phyloP scores from a whole-genome alignment of 2,888 invertebrate genomes.

The Sturmia bella region DNA sequence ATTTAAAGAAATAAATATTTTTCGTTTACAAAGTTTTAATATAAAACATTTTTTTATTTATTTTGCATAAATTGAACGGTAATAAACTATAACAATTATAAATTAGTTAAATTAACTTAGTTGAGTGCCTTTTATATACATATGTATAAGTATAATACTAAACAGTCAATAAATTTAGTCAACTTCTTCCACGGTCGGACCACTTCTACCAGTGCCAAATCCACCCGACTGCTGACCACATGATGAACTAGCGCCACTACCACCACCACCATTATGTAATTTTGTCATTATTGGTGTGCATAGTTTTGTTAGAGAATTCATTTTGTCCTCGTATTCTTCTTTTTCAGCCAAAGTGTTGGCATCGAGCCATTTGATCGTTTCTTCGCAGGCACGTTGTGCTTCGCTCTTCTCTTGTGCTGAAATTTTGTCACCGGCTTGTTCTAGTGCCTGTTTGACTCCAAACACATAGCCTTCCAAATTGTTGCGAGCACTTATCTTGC shows the following conservation, averaged over 20 bases:
- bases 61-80: background rate
- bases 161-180: constrained; percentile 70
- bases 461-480: constrained; percentile 87
- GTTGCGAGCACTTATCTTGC: constrained; percentile 88
- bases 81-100: background rate
- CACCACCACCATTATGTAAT: constrained; percentile 84
- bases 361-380: constrained; percentile 89
- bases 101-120: too few species aligned
- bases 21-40: too few species aligned
- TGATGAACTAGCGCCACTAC: constrained; percentile 76
- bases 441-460: constrained; percentile 87
- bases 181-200: constrained; percentile 76
- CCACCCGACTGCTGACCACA: constrained; percentile 84
- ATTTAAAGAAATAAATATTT: too few species aligned
- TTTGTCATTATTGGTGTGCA: constrained; percentile 77
- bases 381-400: too few species aligned
- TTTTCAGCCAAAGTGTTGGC: constrained; percentile 88
- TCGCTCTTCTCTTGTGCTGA: constrained; percentile 86
- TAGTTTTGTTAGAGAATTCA: constrained; percentile 75
- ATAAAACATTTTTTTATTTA: constrained; percentile 32
- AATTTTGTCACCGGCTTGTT: too few species aligned
- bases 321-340: constrained; percentile 86
- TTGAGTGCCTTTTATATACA: background rate
- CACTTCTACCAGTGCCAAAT: constrained; percentile 83
- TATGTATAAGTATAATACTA: background rate